These are phyloP conservation scores for Rhamnusium bicolor DNA, from an alignment of 2,888 invertebrate species.

Conservation along the genomic window DNA sequence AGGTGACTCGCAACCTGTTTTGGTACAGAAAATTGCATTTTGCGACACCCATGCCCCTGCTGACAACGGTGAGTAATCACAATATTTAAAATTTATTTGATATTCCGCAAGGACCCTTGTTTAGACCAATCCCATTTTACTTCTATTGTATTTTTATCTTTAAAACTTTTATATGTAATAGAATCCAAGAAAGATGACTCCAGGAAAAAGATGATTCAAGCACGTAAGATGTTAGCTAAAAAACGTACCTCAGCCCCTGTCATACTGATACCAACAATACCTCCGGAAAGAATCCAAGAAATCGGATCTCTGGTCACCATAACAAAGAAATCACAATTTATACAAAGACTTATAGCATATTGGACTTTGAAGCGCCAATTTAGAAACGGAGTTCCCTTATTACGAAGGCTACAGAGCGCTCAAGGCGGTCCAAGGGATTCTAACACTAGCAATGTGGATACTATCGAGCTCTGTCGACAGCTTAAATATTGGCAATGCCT, in stretches of 20 bases:
- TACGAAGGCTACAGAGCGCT: conserved; percentile 85
- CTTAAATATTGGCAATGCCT: conserved; percentile 95
- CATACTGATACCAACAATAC: conserved; percentile 94
- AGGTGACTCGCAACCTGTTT: conserved; percentile 77
- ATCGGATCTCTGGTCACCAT: conserved; percentile 85
- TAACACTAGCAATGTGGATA: conserved; percentile 72
- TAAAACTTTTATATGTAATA: conserved; percentile 40
- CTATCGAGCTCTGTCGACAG: conserved; percentile 86
- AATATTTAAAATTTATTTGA: background rate
- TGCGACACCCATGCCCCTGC: conserved; percentile 95
- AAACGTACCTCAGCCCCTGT: conserved; percentile 93
- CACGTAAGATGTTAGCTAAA: conserved; percentile 88
- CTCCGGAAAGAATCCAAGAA: conserved; percentile 89
- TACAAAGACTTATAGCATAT: conserved; percentile 92
- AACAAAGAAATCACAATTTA: conserved; percentile 86
- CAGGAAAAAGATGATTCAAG: conserved; percentile 89
- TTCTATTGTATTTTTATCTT: background rate
- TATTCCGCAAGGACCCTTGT: background rate
- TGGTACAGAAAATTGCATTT: conserved; percentile 95
- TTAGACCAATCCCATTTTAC: background rate
- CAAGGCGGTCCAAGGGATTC: conserved; percentile 66
- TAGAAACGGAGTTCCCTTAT: conserved; percentile 94
- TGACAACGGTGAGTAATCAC: conserved; percentile 68
- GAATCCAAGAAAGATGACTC: conserved; percentile 76
- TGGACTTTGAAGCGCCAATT: conserved; percentile 98